Conservation (phyloP, 2,113 vertebrate genomes). For the Sinocyclocheilus rhinocerous region DNA sequence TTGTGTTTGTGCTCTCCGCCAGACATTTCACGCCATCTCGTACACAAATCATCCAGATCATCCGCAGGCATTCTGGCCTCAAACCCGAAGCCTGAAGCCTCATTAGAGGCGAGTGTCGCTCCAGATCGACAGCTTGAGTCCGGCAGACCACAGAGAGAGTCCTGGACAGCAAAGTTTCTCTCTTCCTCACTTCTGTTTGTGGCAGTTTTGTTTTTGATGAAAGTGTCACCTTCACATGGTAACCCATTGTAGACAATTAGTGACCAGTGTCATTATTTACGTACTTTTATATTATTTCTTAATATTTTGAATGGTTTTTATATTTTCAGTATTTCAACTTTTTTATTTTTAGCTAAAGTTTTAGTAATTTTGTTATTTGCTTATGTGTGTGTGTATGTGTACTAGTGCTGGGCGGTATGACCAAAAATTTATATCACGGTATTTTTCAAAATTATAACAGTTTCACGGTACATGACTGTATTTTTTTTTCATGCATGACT, state of each 20-base stretch:
- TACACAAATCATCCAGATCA: constrained; percentile 49
- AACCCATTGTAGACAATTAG: too few relatives aligned
- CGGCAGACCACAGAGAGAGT: background rate
- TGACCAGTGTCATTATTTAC: background rate
- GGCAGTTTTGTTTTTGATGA: background rate
- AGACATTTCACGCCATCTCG: constrained; percentile 23
- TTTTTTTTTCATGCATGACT: too few relatives aligned
- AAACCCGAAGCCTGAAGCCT: constrained; percentile 46
- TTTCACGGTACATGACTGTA: too few relatives aligned
- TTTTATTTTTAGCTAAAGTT: background rate
- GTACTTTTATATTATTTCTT: background rate
- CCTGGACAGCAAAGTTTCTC: background rate
- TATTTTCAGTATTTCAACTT: too few relatives aligned
- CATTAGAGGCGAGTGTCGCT: constrained; percentile 45
- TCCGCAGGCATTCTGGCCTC: constrained; percentile 48
- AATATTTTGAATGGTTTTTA: background rate
- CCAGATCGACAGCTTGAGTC: background rate
- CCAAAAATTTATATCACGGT: too few relatives aligned
- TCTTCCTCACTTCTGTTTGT: background rate
- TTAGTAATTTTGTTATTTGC: background rate
- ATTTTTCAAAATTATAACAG: too few relatives aligned
- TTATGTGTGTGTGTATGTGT: too few relatives aligned
- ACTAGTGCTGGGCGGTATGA: too few relatives aligned
- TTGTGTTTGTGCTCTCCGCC: background rate
- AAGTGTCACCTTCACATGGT: background rate